phyloP scores from a whole-genome alignment of 2,888 invertebrate species.

The Spodoptera littoralis region DNA sequence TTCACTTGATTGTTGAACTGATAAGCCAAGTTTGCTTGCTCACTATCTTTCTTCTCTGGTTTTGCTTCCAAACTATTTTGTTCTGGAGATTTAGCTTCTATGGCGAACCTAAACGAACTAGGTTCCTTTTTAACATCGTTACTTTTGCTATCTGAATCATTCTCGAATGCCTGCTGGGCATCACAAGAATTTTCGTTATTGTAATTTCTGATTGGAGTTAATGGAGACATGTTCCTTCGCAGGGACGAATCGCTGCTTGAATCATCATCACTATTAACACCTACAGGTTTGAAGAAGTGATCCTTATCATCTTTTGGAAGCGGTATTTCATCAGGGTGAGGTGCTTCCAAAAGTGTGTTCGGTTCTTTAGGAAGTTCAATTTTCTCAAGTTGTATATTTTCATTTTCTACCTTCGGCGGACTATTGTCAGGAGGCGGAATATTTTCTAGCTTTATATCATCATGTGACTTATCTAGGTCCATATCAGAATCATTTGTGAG shows the following conservation, averaged over 20 bases:
- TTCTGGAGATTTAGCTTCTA: slow-evolving; percentile 77
- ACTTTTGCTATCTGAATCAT: slow-evolving; percentile 70
- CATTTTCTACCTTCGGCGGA: slow-evolving; percentile 81
- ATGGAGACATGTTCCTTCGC: slow-evolving; percentile 83
- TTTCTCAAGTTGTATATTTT: slow-evolving; percentile 73
- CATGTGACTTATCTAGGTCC: slow-evolving; percentile 73
- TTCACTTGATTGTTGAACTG: slow-evolving; percentile 81
- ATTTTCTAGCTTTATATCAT: slow-evolving; percentile 78
- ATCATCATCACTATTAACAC: slow-evolving; percentile 74
- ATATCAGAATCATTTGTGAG: slow-evolving; percentile 70
- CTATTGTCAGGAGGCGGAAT: slow-evolving; percentile 66
- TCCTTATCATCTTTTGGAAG: slow-evolving; percentile 76
- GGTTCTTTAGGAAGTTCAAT: slow-evolving; percentile 77
- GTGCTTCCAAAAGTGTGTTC: slow-evolving; percentile 65
- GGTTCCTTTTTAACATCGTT: slow-evolving; percentile 74
- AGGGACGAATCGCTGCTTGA: slow-evolving; percentile 83
- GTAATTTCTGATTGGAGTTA: slow-evolving; percentile 84
- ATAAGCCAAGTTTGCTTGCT: slow-evolving; percentile 71
- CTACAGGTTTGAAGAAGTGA: slow-evolving; percentile 75
- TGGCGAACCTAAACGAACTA: slow-evolving; percentile 79
- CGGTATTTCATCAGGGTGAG: slow-evolving; percentile 58
- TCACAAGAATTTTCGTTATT: slow-evolving; percentile 86
- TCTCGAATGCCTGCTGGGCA: slow-evolving; percentile 84
- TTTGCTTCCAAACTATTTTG: slow-evolving; percentile 67
- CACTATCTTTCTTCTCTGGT: slow-evolving; percentile 72